Base-by-base conservation (phyloP, 2,797 vertebrate genomes). In the Malurus leucopterus region DNA sequence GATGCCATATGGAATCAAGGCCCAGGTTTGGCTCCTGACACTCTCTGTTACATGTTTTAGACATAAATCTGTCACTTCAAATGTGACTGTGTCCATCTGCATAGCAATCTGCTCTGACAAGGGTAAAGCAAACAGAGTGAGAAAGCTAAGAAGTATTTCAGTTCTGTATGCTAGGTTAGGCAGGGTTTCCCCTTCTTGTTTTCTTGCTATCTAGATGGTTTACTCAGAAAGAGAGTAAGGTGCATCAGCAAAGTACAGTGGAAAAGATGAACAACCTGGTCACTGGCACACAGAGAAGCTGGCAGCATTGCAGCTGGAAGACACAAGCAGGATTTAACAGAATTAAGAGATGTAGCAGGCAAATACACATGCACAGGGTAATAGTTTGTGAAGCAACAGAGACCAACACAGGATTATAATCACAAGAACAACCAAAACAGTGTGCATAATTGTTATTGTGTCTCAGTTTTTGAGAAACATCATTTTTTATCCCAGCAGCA, bases 61-160 rank as follows among this genome's bases (percentile, higher is more conserved):
- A 88, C 53, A 62, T 88, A 90, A 88, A 88, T 82, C 84, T 93
- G 92, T 90, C 86, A 70, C 68, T 86, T 91, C 57, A 70, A 70
- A 92, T 76, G 53, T 75, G 59, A 32, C 63, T 70, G 21, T 72
- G 74, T 91, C 67, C 58, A 5, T 72, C 41, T 90, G 68, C 64
- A 79, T 21, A 67, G 64, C 90, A 86, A 88, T 82, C 64, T 92
- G 15, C 71, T 88, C 53, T 91, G 88, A 82, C 71, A 86, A 90
- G 77, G 68, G 34, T 88, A 91, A 86, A 91, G 34, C 26, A 84
- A 86, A 62, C 55, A 91, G 32, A 84, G 23, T 63, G 53, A 62
- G 88, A 91, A 81, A 76, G 26, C 23, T 63, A 74, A 78, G 71
- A 57, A 67, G 67, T 43, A 41, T 75, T 84, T 79, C 34, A 49